Conservation (phyloP, 2,113 vertebrate species). For the Climacteris rufus region DNA sequence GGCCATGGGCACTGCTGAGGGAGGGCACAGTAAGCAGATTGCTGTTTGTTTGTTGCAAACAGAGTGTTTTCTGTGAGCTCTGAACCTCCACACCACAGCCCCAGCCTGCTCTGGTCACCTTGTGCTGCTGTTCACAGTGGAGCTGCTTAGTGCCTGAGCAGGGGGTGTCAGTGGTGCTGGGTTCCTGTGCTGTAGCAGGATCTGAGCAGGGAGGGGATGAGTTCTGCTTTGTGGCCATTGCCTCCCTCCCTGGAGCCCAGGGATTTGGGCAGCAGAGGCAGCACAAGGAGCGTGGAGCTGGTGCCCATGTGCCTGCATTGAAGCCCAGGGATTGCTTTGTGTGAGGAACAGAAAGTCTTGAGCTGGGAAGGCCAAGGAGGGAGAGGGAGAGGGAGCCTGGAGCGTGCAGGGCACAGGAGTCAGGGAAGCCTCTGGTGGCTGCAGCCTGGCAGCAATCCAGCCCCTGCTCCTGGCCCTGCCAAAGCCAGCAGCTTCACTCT, state of each 20-base stretch:
- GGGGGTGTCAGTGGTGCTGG: neutral
- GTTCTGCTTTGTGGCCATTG: neutral
- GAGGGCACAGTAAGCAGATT: neutral
- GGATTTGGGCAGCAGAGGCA: neutral
- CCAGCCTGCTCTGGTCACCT: neutral
- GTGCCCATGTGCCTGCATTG: neutral
- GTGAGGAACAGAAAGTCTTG: neutral
- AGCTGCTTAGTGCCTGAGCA: neutral
- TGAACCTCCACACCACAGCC: neutral
- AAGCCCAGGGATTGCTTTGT: fast-evolving
- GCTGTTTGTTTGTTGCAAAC: neutral
- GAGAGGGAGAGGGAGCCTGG: neutral
- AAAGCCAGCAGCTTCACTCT: neutral
- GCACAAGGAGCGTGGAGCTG: neutral
- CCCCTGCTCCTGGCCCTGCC: neutral
- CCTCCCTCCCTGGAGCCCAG: neutral
- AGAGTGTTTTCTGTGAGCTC: neutral
- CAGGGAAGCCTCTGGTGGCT: neutral
- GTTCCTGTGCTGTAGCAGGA: neutral
- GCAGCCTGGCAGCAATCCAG: neutral
- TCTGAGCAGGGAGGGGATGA: neutral
- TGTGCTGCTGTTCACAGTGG: neutral
- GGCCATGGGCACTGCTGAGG: fast-evolving
- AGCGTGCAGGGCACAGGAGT: neutral
- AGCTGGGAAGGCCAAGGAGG: fast-evolving